These are phyloP conservation scores for Pseudotriccus pelzelni DNA, from an alignment of 2,797 vertebrate genomes.

Conservation along the genomic window DNA sequence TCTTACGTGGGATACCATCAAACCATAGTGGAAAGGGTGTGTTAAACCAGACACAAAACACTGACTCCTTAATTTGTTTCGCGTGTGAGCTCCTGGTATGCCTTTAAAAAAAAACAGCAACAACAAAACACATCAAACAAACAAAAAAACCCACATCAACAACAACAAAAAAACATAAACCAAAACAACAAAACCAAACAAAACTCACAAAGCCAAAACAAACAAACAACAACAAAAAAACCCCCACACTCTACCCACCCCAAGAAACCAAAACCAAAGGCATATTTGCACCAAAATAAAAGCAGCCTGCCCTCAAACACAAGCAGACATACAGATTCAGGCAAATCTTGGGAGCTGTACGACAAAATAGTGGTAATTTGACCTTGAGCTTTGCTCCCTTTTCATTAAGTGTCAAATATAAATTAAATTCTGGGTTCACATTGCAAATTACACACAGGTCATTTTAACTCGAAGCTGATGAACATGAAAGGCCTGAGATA, in stretches of 20 bases:
- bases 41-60: not conserved
- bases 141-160: not conserved
- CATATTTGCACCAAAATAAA: not conserved
- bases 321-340: fast-evolving
- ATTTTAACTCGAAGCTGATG: not conserved
- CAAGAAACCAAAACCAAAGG: not conserved
- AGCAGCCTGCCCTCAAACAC: not conserved
- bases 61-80: not conserved
- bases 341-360: not conserved
- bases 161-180: not conserved
- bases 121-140: not conserved
- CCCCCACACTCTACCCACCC: not conserved
- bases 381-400: not conserved
- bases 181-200: not conserved
- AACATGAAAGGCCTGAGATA: not conserved
- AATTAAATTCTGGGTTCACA: not conserved
- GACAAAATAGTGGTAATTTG: not conserved
- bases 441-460: not conserved
- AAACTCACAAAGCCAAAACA: not conserved
- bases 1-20: no score
- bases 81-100: not conserved
- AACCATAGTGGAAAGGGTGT: not conserved
- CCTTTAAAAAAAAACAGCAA: not conserved
- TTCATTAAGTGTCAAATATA: not conserved
- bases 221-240: not conserved